phyloP scores from a whole-genome alignment of 2,888 invertebrate species.

The Catocala fraxini region DNA sequence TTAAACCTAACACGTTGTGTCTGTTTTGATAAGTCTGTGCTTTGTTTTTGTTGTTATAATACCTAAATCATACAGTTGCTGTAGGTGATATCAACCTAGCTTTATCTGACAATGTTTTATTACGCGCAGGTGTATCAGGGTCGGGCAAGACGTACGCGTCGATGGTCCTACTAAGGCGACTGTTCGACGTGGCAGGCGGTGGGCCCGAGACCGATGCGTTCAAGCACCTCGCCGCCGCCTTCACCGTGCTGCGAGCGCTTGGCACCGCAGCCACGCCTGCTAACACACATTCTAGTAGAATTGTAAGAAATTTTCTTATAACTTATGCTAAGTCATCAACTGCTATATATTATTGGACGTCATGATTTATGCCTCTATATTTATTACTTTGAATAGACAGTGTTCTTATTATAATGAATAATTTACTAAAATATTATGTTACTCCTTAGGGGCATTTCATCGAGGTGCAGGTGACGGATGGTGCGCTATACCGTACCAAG shows the following conservation, averaged over 20 bases:
- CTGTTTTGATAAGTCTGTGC: no score
- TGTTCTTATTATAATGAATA: no score
- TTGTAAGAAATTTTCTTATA: conserved; percentile 90
- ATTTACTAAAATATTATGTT: no score
- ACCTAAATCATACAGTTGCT: no score
- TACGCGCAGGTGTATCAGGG: conserved; percentile 92
- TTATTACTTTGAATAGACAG: no score
- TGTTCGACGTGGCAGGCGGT: conserved; percentile 98
- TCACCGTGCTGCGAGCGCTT: conserved; percentile 96
- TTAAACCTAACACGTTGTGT: no score
- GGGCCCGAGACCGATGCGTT: conserved; percentile 98
- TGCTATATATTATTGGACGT: no score
- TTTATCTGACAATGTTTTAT: neutral
- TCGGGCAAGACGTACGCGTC: conserved; percentile 98
- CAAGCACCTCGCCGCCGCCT: conserved; percentile 97
- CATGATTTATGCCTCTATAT: no score
- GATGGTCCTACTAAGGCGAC: conserved; percentile 95
- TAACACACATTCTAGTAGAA: conserved; percentile 97
- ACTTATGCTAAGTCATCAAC: no score
- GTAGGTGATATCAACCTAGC: no score
- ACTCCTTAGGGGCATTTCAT: conserved; percentile 96
- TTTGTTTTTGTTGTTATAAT: no score
- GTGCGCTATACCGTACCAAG: conserved; percentile 97
- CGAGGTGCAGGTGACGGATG: conserved; percentile 98
- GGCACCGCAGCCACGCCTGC: conserved; percentile 96